Conservation (phyloP, 2,113 vertebrate species). For the Xiphophorus hellerii region DNA sequence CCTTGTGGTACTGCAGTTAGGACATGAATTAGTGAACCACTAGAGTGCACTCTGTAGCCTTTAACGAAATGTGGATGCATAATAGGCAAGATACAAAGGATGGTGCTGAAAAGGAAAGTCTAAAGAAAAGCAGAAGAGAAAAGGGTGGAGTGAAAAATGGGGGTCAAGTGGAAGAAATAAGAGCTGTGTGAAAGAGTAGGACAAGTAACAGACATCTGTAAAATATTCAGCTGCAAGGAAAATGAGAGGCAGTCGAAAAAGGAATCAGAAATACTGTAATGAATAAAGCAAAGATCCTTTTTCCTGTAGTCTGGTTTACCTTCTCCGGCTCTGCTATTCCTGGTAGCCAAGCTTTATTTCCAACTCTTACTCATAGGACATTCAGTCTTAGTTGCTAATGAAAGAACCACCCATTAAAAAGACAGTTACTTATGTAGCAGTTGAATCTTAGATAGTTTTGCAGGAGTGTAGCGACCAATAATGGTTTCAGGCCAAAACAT, state of each 20-base stretch:
- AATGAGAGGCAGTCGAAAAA: slow-evolving; percentile 10
- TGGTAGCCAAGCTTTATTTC: slow-evolving; percentile 10
- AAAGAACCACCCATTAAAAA: background rate
- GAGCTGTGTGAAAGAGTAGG: slow-evolving; percentile 1
- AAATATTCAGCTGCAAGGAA: background rate
- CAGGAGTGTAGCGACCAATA: no score
- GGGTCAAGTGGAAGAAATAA: slow-evolving; percentile 11
- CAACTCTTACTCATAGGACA: slow-evolving; percentile 1
- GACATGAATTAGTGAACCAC: slow-evolving; percentile 48
- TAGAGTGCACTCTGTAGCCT: slow-evolving; percentile 69
- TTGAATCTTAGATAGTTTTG: no score
- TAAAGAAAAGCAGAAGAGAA: slow-evolving; percentile 1
- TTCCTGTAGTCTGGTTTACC: background rate
- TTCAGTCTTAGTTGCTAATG: slow-evolving; percentile 10
- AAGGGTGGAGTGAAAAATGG: background rate
- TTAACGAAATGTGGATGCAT: slow-evolving; percentile 31
- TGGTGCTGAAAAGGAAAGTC: slow-evolving; percentile 1
- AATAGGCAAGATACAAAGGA: slow-evolving; percentile 3
- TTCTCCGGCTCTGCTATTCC: slow-evolving; percentile 9
- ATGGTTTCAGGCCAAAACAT: no score
- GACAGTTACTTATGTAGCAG: background rate
- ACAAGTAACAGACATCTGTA: slow-evolving; percentile 14
- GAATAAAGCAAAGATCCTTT: background rate
- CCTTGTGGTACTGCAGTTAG: slow-evolving; percentile 18
- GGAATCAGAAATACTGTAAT: background rate